Conservation (phyloP, 2,888 invertebrate genomes). For the Drosophila cracens region DNA sequence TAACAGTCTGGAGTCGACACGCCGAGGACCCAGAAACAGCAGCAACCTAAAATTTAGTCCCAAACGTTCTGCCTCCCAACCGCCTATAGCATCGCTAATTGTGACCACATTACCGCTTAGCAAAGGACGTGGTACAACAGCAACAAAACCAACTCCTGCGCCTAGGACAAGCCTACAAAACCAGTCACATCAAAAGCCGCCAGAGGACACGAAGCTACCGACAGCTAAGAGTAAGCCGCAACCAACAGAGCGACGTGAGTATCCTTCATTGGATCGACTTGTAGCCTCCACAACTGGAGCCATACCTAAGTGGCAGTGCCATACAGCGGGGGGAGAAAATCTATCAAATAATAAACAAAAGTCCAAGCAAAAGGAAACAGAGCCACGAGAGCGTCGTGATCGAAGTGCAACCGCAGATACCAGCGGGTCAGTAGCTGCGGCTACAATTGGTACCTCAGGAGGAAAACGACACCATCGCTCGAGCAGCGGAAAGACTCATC, state of each 20-base stretch:
- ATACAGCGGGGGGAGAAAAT: conserved; percentile 29
- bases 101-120: conserved; percentile 79
- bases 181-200: conserved; percentile 38
- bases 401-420: conserved; percentile 19
- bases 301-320: conserved; percentile 76
- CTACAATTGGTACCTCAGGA: background rate
- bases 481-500: conserved; percentile 49
- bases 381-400: conserved; percentile 38
- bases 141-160: conserved; percentile 78
- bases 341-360: conserved; percentile 46
- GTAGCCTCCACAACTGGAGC: conserved; percentile 82
- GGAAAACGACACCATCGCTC: conserved; percentile 66
- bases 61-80: conserved; percentile 42
- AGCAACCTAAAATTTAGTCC: conserved; percentile 54
- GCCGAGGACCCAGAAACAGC: conserved; percentile 34
- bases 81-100: conserved; percentile 40
- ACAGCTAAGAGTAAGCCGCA: conserved; percentile 53
- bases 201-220: conserved; percentile 17
- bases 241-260: conserved; percentile 69
- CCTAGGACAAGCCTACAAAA: conserved; percentile 76
- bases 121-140: conserved; percentile 71
- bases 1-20: conserved; percentile 60
- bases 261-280: conserved; percentile 81
- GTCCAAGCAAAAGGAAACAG: conserved; percentile 54
- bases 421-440: background rate